These are phyloP conservation scores for Lottia scabra DNA, from an alignment of 2,888 invertebrate species.

Conservation along the genomic window DNA sequence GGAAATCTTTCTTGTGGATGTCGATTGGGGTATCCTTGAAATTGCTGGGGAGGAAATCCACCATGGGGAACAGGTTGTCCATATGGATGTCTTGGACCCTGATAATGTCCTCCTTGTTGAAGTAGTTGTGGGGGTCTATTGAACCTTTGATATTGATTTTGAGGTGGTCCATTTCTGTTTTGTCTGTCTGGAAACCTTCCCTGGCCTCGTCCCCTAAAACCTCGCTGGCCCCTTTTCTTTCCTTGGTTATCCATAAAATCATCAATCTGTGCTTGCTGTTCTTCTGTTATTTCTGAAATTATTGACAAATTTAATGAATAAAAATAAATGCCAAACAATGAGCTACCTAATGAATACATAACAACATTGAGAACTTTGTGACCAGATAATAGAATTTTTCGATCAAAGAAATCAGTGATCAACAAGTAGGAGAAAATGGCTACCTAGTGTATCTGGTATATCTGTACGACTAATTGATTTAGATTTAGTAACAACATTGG, in stretches of 20 bases:
- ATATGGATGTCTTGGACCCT: neutral
- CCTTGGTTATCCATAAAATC: conserved; percentile 4
- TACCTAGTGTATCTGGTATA: conserved; percentile 1
- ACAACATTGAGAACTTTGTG: too few species aligned
- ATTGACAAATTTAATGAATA: too few species aligned
- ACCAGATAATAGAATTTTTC: too few species aligned
- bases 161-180: neutral
- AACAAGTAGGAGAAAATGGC: too few species aligned
- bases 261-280: conserved; percentile 2
- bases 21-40: neutral
- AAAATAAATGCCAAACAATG: too few species aligned
- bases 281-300: neutral
- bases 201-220: neutral
- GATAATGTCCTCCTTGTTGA: neutral
- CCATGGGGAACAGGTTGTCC: neutral
- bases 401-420: too few species aligned
- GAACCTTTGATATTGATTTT: neutral
- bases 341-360: too few species aligned
- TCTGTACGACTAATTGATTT: neutral
- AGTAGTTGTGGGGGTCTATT: neutral
- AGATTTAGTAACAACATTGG: neutral
- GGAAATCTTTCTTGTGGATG: too few species aligned
- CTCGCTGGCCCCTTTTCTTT: neutral
- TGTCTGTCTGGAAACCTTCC: neutral
- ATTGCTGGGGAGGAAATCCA: neutral